These are phyloP conservation scores for Melangyna quadrimaculata DNA, from an alignment of 2,888 invertebrate species.

Conservation along the genomic window DNA sequence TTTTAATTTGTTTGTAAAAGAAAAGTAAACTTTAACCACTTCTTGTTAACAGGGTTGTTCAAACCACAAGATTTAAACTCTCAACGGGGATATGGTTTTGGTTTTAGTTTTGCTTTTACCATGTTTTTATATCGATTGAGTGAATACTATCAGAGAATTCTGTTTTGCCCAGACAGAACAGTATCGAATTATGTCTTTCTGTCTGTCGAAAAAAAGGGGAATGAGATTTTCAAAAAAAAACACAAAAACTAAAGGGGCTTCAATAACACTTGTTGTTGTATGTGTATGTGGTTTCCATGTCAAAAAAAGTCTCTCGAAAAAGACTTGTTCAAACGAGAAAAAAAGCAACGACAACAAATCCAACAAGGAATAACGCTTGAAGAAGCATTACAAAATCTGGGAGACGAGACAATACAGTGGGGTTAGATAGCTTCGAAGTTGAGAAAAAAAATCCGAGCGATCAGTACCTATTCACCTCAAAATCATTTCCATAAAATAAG, in stretches of 20 bases:
- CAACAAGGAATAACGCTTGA: constrained; percentile 2
- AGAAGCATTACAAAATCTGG: background rate
- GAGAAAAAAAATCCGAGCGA: background rate
- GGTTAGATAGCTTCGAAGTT: background rate
- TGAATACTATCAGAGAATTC: background rate
- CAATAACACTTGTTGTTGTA: constrained; percentile 22
- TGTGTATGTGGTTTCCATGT: background rate
- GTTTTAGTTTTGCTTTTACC: background rate
- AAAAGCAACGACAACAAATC: background rate
- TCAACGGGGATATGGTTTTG: background rate
- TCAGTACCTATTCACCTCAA: too few relatives aligned
- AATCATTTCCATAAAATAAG: too few relatives aligned
- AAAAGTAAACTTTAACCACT: constrained; percentile 15
- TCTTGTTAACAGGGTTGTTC: constrained; percentile 10
- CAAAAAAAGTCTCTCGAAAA: background rate
- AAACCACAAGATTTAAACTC: constrained; percentile 21
- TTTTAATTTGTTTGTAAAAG: background rate
- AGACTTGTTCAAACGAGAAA: background rate
- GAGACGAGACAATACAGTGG: background rate
- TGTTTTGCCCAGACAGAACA: constrained; percentile 1
- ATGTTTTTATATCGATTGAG: background rate
- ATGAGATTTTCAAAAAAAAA: background rate
- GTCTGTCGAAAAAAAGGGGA: background rate
- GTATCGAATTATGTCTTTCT: constrained; percentile 19
- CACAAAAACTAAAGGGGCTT: background rate